Evolutionary conservation across 2,888 invertebrate genomes (phyloP).

Genomic region (Megastigmus dorsalis): DNA sequence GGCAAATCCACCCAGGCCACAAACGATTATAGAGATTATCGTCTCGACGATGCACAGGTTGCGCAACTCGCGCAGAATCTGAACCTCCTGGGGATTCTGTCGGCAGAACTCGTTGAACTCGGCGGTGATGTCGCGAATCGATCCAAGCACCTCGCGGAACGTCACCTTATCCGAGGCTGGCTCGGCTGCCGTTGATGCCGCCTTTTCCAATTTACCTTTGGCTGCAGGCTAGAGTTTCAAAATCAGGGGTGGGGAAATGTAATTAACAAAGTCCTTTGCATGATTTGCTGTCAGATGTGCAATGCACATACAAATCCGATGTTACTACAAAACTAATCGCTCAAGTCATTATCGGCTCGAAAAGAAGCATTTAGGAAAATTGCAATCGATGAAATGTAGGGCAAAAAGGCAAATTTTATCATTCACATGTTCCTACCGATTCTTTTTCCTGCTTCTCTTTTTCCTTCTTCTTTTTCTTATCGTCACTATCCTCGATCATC

Average conservation of each 20-base stretch:
- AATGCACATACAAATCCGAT: too few relatives aligned
- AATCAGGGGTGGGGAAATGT: too few relatives aligned
- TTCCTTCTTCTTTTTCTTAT: conserved; percentile 61
- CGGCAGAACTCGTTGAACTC: conserved; percentile 77
- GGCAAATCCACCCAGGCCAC: conserved; percentile 86
- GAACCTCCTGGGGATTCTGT: conserved; percentile 77
- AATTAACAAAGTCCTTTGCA: too few relatives aligned
- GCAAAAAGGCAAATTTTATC: neutral
- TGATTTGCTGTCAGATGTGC: too few relatives aligned
- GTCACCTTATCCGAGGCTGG: conserved; percentile 56
- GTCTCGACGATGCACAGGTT: conserved; percentile 83
- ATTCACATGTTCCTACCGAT: neutral
- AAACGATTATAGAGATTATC: conserved; percentile 82
- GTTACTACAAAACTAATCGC: too few relatives aligned
- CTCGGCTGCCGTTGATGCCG: neutral
- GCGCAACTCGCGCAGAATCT: conserved; percentile 76
- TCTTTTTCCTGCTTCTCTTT: conserved; percentile 63
- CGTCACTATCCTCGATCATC: conserved; percentile 59
- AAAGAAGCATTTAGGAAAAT: too few relatives aligned
- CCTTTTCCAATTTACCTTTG: conserved; percentile 40
- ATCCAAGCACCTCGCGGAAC: conserved; percentile 62
- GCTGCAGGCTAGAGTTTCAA: too few relatives aligned
- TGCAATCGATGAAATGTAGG: too few relatives aligned
- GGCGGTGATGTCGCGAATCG: conserved; percentile 59
- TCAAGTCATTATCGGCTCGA: too few relatives aligned